Percentiles rank a stretch among this genome's conserved stretches.
These are phyloP conservation scores for Pedetes capensis DNA, from an alignment of 2,113 vertebrate species.

Conservation along the genomic window DNA sequence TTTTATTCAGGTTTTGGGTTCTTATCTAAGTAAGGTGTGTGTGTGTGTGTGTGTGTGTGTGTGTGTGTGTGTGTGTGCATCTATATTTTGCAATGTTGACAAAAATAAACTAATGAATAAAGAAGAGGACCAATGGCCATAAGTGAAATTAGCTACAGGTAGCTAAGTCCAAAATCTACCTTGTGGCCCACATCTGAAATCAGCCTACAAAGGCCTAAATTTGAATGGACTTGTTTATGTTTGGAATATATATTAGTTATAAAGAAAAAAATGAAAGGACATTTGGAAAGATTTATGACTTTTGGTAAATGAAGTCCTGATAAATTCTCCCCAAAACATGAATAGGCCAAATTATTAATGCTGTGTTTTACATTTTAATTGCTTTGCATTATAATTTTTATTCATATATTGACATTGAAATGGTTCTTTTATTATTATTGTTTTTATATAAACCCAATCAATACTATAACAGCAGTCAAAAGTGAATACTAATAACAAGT, in stretches of 20 bases:
- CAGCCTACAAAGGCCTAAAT: background rate
- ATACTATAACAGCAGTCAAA: background rate
- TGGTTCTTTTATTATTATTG: background rate
- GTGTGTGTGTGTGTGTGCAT: background rate
- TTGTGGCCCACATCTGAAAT: background rate
- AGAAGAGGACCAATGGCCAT: background rate
- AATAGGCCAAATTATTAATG: background rate
- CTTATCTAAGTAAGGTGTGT: background rate
- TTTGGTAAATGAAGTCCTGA: background rate
- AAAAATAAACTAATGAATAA: background rate
- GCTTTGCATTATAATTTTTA: background rate
- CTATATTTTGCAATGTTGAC: background rate
- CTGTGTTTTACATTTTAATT: background rate
- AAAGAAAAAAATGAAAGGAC: background rate
- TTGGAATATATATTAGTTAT: background rate
- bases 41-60: background rate
- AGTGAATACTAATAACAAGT: background rate
- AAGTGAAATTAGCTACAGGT: background rate
- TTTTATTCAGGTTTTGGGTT: background rate
- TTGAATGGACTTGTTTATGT: background rate
- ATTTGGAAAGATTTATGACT: background rate
- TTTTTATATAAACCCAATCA: background rate
- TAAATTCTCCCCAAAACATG: background rate
- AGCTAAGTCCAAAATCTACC: background rate
- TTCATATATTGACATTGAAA: background rate